Percentiles rank a stretch among this genome's conserved stretches.
phyloP scores from a whole-genome alignment of 2,113 vertebrate species.

The Bolborhynchus lineola region DNA sequence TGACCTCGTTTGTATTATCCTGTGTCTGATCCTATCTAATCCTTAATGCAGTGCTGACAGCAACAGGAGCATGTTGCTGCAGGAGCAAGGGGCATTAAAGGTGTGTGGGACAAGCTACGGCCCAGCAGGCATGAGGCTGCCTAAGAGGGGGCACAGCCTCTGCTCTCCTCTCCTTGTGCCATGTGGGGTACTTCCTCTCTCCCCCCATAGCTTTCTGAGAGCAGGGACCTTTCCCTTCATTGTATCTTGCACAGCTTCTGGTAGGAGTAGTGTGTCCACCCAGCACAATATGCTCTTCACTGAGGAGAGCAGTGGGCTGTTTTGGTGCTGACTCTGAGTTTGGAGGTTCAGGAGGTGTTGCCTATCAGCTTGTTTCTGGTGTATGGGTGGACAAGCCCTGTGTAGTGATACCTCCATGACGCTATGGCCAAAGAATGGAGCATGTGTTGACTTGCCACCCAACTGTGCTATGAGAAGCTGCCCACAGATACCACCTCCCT shows the following conservation, averaged over 20 bases:
- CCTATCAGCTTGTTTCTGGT: background rate
- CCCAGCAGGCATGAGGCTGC: background rate
- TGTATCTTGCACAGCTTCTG: conserved; percentile 51
- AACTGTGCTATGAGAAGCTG: background rate
- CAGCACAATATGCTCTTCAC: background rate
- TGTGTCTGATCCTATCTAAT: background rate
- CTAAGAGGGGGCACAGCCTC: background rate
- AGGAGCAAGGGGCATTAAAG: background rate
- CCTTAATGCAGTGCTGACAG: background rate
- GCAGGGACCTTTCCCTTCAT: background rate
- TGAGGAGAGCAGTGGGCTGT: background rate
- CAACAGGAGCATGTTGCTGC: rapidly evolving
- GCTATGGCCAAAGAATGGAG: background rate
- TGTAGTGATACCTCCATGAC: background rate
- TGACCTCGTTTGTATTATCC: background rate
- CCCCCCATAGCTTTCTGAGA: background rate
- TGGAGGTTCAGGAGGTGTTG: background rate
- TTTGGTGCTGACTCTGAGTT: conserved; percentile 19
- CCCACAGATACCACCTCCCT: background rate
- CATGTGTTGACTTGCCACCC: background rate
- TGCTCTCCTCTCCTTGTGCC: background rate
- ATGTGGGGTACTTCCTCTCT: background rate
- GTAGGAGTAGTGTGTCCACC: conserved; percentile 39
- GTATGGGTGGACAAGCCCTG: background rate
- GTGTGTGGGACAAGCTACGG: rapidly evolving